Evolutionary conservation across 2,888 invertebrate genomes (phyloP).

Genomic region (Lepidonotus clava): DNA sequence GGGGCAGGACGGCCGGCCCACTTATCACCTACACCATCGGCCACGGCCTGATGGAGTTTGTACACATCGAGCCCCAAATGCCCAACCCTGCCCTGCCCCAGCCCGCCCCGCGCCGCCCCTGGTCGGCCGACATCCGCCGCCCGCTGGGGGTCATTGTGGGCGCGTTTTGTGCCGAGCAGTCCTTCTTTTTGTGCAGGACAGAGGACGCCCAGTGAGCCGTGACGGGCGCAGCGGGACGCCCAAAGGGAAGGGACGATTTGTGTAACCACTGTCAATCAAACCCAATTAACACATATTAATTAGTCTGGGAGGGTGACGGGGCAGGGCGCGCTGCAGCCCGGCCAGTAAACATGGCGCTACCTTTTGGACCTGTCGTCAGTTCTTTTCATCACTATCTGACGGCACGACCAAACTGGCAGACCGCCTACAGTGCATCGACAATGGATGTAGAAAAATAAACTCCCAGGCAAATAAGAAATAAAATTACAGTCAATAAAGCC

Average conservation of each 20-base stretch:
- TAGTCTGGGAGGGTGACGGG: conserved; percentile 11
- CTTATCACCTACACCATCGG: conserved; percentile 45
- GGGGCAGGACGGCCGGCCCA: conserved; percentile 19
- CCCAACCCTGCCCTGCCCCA: not conserved
- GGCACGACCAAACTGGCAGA: not conserved
- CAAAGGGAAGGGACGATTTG: not conserved
- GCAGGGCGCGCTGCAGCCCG: not conserved
- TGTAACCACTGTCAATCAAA: conserved; percentile 50
- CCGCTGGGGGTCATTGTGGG: conserved; percentile 18
- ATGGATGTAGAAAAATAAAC: not conserved
- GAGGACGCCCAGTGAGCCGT: not conserved
- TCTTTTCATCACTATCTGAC: conserved; percentile 2
- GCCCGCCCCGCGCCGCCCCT: not conserved
- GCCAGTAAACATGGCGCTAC: not conserved
- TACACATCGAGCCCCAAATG: not conserved
- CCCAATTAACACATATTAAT: conserved; percentile 53
- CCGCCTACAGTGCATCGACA: no score
- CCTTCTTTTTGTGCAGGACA: not conserved
- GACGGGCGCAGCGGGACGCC: not conserved
- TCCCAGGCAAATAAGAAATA: not conserved
- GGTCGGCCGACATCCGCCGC: not conserved
- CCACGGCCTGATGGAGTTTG: conserved; percentile 21
- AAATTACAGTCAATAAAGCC: not conserved
- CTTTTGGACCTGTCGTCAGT: not conserved
- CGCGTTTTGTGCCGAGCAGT: not conserved